Base-by-base conservation (phyloP, 2,888 invertebrate species). In the Blastobasis adustella region DNA sequence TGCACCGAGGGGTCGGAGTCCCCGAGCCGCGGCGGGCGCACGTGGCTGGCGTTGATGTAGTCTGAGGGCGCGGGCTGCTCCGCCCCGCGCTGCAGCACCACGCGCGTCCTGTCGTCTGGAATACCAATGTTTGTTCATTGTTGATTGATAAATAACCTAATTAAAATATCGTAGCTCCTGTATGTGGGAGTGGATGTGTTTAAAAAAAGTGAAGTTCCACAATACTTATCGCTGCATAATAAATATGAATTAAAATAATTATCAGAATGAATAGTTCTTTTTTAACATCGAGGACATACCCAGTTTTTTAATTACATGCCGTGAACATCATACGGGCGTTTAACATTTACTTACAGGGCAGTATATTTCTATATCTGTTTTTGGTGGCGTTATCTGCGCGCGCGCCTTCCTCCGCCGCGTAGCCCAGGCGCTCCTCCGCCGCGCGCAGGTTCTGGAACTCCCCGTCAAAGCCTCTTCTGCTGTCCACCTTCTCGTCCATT, bases 31-130 rank as follows among this genome's bases (percentile, higher is more conserved):
- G 69, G 56, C 66, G 91, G 81, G 59, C 91, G 92, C 61, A 99
- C 97, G 72, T 94, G 95, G 83, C 98, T 99, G 51, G 98, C 99
- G 79, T 99, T 99, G 59, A 99, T 98, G 75, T 99, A 99, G 79
- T 98, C 98, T 5, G 94, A 89, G 37, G 94, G 95, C 3, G 23
- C 23, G 0, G 54, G 48, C 8, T 92, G 61, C 62, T 90, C 90
- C 66, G 90, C 90, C 74, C 71, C 89, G 58, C 90, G 89, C 67
- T 90, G 91, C 51, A 98, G 88, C 66, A 94, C 92, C 7, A 99
- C 98, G 58, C 99, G 91, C 2, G 98, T 98, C 76, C 99, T 96
- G 81, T 99, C 98, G 84, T 96, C 86, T 87, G 65, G 0, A 63
- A 55, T 51, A 49, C 1, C 5, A 42, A 2, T 23, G 3, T 23